Evolutionary conservation across 2,888 invertebrate genomes (phyloP), one percentile per base, ranked within the genome.

Genomic region (Arenicola marina): DNA sequence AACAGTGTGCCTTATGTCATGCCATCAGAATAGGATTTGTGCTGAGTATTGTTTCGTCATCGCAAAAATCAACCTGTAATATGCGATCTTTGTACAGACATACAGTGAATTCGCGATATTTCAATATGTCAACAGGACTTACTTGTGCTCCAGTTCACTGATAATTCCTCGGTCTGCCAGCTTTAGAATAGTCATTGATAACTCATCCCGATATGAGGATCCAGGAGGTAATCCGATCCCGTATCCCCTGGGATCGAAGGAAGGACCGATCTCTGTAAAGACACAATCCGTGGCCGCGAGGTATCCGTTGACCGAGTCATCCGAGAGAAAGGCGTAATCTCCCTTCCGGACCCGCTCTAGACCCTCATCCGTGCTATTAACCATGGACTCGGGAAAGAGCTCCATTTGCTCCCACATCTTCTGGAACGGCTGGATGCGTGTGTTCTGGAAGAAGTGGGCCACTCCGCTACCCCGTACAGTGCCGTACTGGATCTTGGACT

Each of bases 341-440:
- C 75, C 79, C 26, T 75, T 66, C 46, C 33, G 56, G 15, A 56
- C 56, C 21, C 56, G 7, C 26, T 62, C 48, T 51, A 75, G 78
- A 0, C 80, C 81, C 61, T 76, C 76, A 0, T 68, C 71, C 1
- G 79, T 80, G 44, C 69, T 70, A 18, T 69, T 67, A 15, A 80
- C 78, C 76, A 80, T 75, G 3, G 76, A 73, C 32, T 70, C 72
- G 0, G 76, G 75, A n/a, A n/a, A n/a, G n/a, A n/a, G n/a, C 65
- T 75, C 77, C 80, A 81, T 81, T 55, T 76, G 76, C 11, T 75
- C 75, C 77, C 78, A 78, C 79, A 81, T 80, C 66, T 76, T 78
- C 31, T 76, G 66, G 61, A 78, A 80, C 60, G 77, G 77, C 59
- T 79, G 78, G 38, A 81, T 76, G 59, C 77, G 76, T n/a, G 81